These are phyloP conservation scores for Fissipunctia ypsillon DNA, from an alignment of 2,888 invertebrate species.

Conservation along the genomic window DNA sequence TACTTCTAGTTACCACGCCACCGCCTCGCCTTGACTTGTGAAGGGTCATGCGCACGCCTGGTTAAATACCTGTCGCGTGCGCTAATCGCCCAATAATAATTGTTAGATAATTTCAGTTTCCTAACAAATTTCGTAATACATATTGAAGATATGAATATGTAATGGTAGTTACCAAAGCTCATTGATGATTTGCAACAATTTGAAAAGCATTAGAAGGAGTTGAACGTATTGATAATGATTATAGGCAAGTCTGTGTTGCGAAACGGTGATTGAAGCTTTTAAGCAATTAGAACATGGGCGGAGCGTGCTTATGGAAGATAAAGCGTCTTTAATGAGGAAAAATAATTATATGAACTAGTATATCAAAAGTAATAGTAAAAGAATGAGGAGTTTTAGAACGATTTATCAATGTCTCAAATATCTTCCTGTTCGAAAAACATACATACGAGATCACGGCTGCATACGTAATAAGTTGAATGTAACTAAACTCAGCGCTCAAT, in stretches of 20 bases:
- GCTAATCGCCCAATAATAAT: slow-evolving; percentile 62
- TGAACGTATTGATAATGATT: slow-evolving; percentile 34
- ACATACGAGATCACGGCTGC: slow-evolving; percentile 13
- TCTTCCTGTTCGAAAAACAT: slow-evolving; percentile 1
- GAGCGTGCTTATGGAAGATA: not conserved
- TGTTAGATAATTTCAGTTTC: slow-evolving; percentile 57
- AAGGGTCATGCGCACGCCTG: slow-evolving; percentile 77
- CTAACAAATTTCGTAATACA: slow-evolving; percentile 55
- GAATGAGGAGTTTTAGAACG: slow-evolving; percentile 27
- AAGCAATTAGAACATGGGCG: slow-evolving; percentile 17
- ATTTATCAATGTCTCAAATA: slow-evolving; percentile 37
- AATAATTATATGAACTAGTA: not conserved
- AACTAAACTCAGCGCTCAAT: not conserved
- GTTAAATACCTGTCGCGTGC: slow-evolving; percentile 64
- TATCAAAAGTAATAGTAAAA: not conserved
- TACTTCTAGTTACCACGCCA: slow-evolving; percentile 43
- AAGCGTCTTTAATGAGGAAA: slow-evolving; percentile 7
- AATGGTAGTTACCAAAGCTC: slow-evolving; percentile 64
- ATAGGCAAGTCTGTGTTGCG: slow-evolving; percentile 36
- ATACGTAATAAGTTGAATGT: slow-evolving; percentile 9
- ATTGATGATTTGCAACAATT: slow-evolving; percentile 68
- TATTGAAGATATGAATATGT: slow-evolving; percentile 55
- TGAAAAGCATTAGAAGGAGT: slow-evolving; percentile 43
- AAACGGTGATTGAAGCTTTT: slow-evolving; percentile 31
- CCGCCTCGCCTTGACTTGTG: slow-evolving; percentile 81